Percentiles rank a stretch among this genome's conserved stretches.
Evolutionary conservation across 2,113 vertebrate species (phyloP).

Genomic region (Chrysochloris asiatica): DNA sequence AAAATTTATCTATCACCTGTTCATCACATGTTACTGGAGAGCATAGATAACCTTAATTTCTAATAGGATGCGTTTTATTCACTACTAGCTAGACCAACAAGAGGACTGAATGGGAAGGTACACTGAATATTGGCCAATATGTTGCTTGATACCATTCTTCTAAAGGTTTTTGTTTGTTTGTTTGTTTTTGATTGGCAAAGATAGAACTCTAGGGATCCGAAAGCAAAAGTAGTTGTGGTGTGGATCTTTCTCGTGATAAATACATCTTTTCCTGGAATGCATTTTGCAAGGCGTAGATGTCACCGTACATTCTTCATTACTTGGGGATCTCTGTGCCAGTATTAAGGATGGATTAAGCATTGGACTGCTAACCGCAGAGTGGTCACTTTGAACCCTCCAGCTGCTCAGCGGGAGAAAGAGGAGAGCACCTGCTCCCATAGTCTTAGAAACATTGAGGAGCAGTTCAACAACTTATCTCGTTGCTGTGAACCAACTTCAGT

Average conservation of each 20-base stretch:
- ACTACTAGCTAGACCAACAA: not conserved
- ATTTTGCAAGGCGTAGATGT: not conserved
- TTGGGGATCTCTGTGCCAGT: constrained; percentile 8
- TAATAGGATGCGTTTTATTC: constrained; percentile 3
- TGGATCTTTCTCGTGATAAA: not conserved
- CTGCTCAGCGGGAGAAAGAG: too few species aligned
- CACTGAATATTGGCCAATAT: not conserved
- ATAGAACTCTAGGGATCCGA: constrained; percentile 27
- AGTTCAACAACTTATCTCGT: too few species aligned
- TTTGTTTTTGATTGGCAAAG: not conserved
- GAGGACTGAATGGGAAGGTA: not conserved
- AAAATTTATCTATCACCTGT: not conserved
- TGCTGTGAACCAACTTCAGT: too few species aligned
- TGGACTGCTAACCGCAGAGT: too few species aligned
- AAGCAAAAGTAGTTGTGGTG: not conserved
- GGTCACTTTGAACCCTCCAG: too few species aligned
- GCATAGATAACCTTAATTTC: not conserved
- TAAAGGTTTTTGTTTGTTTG: not conserved
- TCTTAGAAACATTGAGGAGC: too few species aligned
- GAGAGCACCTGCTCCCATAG: too few species aligned
- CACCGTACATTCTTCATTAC: not conserved
- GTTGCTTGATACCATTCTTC: not conserved
- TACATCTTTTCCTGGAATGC: not conserved
- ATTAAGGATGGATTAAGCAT: not conserved
- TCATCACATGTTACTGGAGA: not conserved